Conservation (phyloP, 2,797 vertebrate species). For the Spatula clypeata region DNA sequence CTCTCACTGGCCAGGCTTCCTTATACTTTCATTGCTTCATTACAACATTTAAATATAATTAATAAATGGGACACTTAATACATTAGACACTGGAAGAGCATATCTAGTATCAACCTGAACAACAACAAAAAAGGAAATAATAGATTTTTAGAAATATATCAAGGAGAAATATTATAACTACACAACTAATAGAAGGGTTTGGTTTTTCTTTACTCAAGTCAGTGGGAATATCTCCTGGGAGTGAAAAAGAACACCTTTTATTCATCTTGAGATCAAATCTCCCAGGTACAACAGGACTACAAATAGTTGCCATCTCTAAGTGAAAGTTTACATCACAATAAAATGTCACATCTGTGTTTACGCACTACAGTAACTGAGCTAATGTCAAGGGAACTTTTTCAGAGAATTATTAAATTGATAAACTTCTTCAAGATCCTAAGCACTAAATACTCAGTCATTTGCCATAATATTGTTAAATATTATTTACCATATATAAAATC, state of each 20-base stretch:
- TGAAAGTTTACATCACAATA: slow-evolving; percentile 66
- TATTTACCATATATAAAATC: not conserved
- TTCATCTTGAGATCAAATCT: slow-evolving; percentile 28
- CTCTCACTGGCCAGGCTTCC: not conserved
- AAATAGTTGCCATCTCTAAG: slow-evolving; percentile 49
- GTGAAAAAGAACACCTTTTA: not conserved
- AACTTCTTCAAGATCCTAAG: slow-evolving; percentile 56
- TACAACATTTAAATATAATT: not conserved
- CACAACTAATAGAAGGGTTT: not conserved
- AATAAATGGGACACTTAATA: not conserved
- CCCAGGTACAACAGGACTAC: slow-evolving; percentile 24
- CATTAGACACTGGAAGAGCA: not conserved
- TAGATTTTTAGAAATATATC: not conserved
- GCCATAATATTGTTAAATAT: slow-evolving; percentile 1
- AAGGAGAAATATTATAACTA: not conserved
- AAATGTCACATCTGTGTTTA: slow-evolving; percentile 75
- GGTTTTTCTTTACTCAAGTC: not conserved
- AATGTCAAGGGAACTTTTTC: slow-evolving; percentile 65
- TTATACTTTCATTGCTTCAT: not conserved
- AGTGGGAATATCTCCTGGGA: not conserved
- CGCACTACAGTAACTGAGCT: slow-evolving; percentile 68
- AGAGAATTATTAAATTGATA: slow-evolving; percentile 75
- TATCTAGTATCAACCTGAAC: not conserved
- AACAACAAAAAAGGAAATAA: not conserved
- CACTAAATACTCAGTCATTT: not conserved